Evolutionary conservation across 2,113 vertebrate genomes (phyloP).

Genomic region (Megaleporinus macrocephalus): DNA sequence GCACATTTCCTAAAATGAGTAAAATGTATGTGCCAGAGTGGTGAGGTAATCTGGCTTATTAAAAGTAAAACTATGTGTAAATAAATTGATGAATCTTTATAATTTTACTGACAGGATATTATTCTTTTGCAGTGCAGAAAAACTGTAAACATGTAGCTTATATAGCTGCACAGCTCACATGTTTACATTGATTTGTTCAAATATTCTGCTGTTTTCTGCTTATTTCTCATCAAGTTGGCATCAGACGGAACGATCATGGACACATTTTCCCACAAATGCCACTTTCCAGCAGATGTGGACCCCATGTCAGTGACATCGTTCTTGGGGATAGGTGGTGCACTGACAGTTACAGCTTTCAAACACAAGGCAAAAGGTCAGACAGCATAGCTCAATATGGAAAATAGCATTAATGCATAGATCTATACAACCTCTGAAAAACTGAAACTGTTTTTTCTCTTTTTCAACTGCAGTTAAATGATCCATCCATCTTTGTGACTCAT

Average conservation of each 20-base stretch:
- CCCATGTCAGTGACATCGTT: constrained; percentile 83
- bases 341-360: constrained; percentile 85
- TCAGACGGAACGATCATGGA: constrained; percentile 84
- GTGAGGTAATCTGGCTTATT: too few relatives aligned
- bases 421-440: background rate
- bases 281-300: constrained; percentile 89
- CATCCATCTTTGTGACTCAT: background rate
- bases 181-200: background rate
- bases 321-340: constrained; percentile 75
- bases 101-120: background rate
- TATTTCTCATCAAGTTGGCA: constrained; percentile 73
- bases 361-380: constrained; percentile 61
- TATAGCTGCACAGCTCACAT: background rate
- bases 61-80: background rate
- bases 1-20: too few relatives aligned
- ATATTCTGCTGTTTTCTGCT: background rate
- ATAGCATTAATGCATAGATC: background rate
- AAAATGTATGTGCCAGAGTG: too few relatives aligned
- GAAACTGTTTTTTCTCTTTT: background rate
- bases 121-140: too few relatives aligned
- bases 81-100: background rate
- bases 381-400: background rate
- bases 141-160: background rate
- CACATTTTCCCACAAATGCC: constrained; percentile 88
- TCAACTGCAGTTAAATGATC: background rate